Percentiles rank a stretch among this genome's conserved stretches.
These are phyloP conservation scores for Poecilobothrus nobilitatus DNA, from an alignment of 2,888 invertebrate species.

Conservation along the genomic window DNA sequence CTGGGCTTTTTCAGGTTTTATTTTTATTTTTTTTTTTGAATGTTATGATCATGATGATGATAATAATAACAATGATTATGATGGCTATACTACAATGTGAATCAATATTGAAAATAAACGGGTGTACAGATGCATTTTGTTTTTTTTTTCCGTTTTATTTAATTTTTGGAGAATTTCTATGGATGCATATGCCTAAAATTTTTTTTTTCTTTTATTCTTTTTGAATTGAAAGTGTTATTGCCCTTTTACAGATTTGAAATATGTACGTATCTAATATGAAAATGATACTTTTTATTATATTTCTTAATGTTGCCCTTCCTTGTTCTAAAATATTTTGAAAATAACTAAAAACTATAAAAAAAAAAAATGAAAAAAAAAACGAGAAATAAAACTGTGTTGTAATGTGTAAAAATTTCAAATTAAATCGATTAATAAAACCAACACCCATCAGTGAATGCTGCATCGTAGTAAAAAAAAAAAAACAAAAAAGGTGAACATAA, in stretches of 20 bases:
- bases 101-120: not conserved
- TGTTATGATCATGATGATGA: not conserved
- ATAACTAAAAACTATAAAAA: too few species aligned
- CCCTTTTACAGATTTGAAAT: not conserved
- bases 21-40: too few species aligned
- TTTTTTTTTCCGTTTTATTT: not conserved
- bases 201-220: not conserved
- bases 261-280: not conserved
- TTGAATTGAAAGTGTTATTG: not conserved
- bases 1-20: not conserved
- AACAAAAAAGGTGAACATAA: not conserved
- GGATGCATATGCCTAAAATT: not conserved
- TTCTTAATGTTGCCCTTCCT: not conserved
- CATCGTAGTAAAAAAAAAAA: not conserved
- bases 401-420: slow-evolving; percentile 1
- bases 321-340: not conserved
- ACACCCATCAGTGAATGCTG: not conserved
- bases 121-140: slow-evolving; percentile 10
- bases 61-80: not conserved
- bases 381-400: not conserved
- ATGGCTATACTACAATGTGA: too few species aligned
- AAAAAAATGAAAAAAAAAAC: not conserved
- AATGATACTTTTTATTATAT: not conserved
- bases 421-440: not conserved
- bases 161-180: not conserved